phyloP scores from a whole-genome alignment of 2,797 vertebrate genomes.

The Pseudochirops corinnae region DNA sequence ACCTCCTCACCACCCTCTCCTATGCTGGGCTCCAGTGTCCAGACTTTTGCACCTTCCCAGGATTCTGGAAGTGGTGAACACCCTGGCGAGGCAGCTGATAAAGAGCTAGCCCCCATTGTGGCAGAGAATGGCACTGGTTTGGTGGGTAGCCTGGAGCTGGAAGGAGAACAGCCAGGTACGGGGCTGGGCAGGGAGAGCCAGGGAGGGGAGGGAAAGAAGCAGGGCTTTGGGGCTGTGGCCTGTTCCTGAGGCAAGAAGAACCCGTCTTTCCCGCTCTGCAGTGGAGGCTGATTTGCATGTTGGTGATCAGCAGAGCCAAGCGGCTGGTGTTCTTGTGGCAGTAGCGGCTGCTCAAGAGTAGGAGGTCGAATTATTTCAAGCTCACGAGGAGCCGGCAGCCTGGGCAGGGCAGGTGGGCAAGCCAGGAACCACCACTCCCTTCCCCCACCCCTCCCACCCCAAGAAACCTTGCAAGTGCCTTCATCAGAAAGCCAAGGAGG shows the following conservation, averaged over 20 bases:
- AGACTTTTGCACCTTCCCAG: constrained; percentile 86
- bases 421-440: constrained; percentile 58
- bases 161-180: constrained; percentile 85
- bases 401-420: constrained; percentile 79
- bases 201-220: constrained; percentile 54
- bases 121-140: constrained; percentile 81
- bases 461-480: constrained; percentile 52
- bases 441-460: constrained; percentile 43
- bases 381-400: constrained; percentile 77
- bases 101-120: constrained; percentile 77
- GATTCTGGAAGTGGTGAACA: constrained; percentile 79
- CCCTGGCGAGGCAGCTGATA: constrained; percentile 72
- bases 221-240: not conserved
- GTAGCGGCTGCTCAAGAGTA: constrained; percentile 76
- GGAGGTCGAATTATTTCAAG: constrained; percentile 79
- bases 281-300: constrained; percentile 79
- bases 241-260: constrained; percentile 73
- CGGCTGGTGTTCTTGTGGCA: constrained; percentile 78
- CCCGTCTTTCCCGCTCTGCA: constrained; percentile 78
- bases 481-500: constrained; percentile 47
- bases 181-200: constrained; percentile 51
- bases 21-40: constrained; percentile 83
- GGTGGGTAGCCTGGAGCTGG: constrained; percentile 85
- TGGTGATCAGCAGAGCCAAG: constrained; percentile 79
- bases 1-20: constrained; percentile 89